Evolutionary conservation across 2,888 invertebrate species (phyloP).

Genomic region (Synergus japonicus): DNA sequence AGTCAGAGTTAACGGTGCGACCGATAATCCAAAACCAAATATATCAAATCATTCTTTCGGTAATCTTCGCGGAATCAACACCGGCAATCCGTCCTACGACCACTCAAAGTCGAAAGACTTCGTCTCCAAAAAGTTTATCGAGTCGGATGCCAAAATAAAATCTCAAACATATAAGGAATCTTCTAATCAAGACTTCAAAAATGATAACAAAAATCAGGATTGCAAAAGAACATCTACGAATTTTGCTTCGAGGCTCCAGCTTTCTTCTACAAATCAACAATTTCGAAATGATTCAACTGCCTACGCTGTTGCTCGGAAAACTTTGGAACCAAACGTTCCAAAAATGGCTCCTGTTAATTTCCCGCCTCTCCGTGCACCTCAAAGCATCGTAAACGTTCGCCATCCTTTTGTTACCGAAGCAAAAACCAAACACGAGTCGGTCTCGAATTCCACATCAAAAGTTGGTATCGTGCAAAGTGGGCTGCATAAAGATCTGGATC

Average conservation of each 20-base stretch:
- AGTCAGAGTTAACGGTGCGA: slow-evolving; percentile 19
- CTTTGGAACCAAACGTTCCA: slow-evolving; percentile 59
- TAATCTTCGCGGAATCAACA: slow-evolving; percentile 52
- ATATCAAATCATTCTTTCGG: slow-evolving; percentile 25
- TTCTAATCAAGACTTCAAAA: slow-evolving; percentile 27
- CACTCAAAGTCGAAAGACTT: slow-evolving; percentile 61
- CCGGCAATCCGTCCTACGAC: slow-evolving; percentile 57
- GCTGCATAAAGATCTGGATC: slow-evolving; percentile 60
- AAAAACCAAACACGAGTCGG: slow-evolving; percentile 62
- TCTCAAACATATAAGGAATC: slow-evolving; percentile 52
- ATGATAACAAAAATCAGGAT: slow-evolving; percentile 55
- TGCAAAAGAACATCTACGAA: slow-evolving; percentile 53
- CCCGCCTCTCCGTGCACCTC: slow-evolving; percentile 66
- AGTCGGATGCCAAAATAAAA: slow-evolving; percentile 59
- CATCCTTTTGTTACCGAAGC: slow-evolving; percentile 68
- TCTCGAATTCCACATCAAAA: slow-evolving; percentile 60
- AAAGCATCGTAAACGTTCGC: slow-evolving; percentile 68
- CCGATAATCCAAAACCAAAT: slow-evolving; percentile 41
- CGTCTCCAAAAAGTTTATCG: slow-evolving; percentile 59
- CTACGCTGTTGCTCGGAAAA: slow-evolving; percentile 58
- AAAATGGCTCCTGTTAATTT: slow-evolving; percentile 67
- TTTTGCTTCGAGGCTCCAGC: slow-evolving; percentile 54
- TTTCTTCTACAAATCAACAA: slow-evolving; percentile 12
- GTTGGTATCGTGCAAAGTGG: not conserved
- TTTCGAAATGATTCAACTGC: slow-evolving; percentile 54